These are phyloP conservation scores for Lontra canadensis DNA, from an alignment of 2,113 vertebrate species.

Conservation along the genomic window DNA sequence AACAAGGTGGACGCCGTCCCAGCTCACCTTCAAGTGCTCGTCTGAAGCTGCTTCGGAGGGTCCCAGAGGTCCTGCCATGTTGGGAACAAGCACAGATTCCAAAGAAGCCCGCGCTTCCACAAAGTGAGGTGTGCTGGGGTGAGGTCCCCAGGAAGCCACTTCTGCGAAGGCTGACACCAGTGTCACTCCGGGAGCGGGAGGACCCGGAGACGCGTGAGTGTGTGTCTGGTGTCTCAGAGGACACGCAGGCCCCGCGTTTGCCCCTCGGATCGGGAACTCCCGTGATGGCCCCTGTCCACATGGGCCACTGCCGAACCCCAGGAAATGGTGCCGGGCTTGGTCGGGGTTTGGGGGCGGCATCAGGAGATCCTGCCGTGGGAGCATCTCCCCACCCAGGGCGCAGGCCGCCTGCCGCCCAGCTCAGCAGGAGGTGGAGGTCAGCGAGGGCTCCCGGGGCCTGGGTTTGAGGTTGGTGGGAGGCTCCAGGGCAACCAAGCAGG, in stretches of 20 bases:
- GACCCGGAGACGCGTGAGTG: fast-evolving
- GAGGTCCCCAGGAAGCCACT: background rate
- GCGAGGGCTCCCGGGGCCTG: too few species aligned
- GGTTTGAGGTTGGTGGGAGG: too few species aligned
- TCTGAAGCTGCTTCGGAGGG: background rate
- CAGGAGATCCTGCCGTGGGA: too few species aligned
- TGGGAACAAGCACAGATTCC: fast-evolving
- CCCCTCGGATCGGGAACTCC: fast-evolving
- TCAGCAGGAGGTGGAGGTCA: too few species aligned
- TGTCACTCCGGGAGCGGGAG: fast-evolving
- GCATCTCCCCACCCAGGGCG: too few species aligned
- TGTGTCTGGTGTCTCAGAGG: background rate
- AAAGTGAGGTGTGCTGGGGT: background rate
- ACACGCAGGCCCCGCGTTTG: fast-evolving
- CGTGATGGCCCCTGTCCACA: background rate
- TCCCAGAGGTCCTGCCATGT: fast-evolving
- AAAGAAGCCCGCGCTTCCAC: fast-evolving
- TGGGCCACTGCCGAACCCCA: background rate
- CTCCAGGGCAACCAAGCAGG: too few species aligned
- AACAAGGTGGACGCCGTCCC: background rate
- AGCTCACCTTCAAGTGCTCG: fast-evolving
- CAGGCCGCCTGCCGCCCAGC: too few species aligned
- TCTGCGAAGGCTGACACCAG: fast-evolving
- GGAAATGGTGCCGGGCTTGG: too few species aligned
- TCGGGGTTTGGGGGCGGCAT: too few species aligned